Evolutionary conservation across 1,140 invertebrate genomes (phyloP).

Genomic region (Hypsibius dujardini): DNA sequence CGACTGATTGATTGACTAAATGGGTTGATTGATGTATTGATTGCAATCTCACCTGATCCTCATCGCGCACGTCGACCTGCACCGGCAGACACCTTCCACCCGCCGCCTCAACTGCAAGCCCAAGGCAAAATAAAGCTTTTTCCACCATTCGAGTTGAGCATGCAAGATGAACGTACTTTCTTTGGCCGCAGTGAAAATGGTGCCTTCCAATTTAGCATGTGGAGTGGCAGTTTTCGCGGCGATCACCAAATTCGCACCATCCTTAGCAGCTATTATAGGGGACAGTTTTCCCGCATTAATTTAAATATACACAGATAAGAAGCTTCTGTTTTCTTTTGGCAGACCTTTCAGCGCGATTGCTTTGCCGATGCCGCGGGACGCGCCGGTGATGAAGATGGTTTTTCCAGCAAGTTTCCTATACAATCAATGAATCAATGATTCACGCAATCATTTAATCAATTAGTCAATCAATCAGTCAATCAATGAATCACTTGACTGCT

Average conservation of each 20-base stretch:
- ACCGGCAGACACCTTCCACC: slow-evolving; percentile 81
- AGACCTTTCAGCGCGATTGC: slow-evolving; percentile 69
- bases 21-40: background rate
- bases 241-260: slow-evolving; percentile 44
- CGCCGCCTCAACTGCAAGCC: slow-evolving; percentile 56
- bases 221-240: slow-evolving; percentile 32
- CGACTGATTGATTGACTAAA: too few species aligned
- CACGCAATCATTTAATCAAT: too few species aligned
- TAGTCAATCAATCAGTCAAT: too few species aligned
- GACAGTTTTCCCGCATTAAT: background rate
- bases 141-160: slow-evolving; percentile 4
- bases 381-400: slow-evolving; percentile 87
- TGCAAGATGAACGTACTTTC: slow-evolving; percentile 45
- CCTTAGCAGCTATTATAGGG: slow-evolving; percentile 37
- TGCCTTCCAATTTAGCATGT: slow-evolving; percentile 39
- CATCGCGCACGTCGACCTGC: slow-evolving; percentile 78
- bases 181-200: slow-evolving; percentile 39
- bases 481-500: background rate
- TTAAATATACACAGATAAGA: background rate
- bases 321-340: background rate
- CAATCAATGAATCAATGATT: background rate
- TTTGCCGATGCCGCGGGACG: slow-evolving; percentile 90
- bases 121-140: background rate
- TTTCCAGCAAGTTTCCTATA: slow-evolving; percentile 62
- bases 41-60: slow-evolving; percentile 41